Evolutionary conservation across 1,140 invertebrate genomes (phyloP).

Genomic region (Calliphora vicina): DNA sequence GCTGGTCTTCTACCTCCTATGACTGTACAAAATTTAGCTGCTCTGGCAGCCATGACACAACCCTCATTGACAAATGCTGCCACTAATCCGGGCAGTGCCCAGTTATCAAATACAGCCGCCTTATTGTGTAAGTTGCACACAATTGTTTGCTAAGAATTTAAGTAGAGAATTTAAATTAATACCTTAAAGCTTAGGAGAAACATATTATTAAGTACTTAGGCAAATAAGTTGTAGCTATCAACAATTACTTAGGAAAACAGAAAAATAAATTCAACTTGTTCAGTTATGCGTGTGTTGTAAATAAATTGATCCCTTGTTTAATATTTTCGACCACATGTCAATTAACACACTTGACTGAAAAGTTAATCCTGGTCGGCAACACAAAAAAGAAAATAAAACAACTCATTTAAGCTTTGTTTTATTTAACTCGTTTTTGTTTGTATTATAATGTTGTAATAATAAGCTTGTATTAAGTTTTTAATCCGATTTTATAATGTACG

Average conservation of each 20-base stretch:
- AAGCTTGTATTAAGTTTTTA: neutral
- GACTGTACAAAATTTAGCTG: conserved; percentile 89
- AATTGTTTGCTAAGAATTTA: neutral
- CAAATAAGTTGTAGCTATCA: neutral
- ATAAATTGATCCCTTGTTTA: neutral
- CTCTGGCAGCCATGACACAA: conserved; percentile 85
- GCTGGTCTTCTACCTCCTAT: conserved; percentile 75
- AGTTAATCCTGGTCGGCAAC: neutral
- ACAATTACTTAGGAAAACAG: neutral
- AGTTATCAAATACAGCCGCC: conserved; percentile 60
- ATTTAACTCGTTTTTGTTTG: neutral
- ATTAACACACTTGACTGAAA: neutral
- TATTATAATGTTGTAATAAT: neutral
- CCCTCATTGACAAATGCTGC: conserved; percentile 70
- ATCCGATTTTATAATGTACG: neutral
- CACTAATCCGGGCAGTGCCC: conserved; percentile 65
- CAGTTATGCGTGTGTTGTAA: neutral
- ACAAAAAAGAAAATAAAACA: too few species aligned
- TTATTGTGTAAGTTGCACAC: conserved; percentile 57
- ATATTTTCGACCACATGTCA: conserved; percentile 2
- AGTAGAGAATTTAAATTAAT: neutral
- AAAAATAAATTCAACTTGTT: neutral
- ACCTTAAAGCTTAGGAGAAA: neutral
- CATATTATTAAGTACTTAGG: neutral
- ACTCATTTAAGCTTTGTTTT: neutral